Evolutionary conservation across 2,797 vertebrate species (phyloP).

Genomic region (Hyperoplus immaculatus): DNA sequence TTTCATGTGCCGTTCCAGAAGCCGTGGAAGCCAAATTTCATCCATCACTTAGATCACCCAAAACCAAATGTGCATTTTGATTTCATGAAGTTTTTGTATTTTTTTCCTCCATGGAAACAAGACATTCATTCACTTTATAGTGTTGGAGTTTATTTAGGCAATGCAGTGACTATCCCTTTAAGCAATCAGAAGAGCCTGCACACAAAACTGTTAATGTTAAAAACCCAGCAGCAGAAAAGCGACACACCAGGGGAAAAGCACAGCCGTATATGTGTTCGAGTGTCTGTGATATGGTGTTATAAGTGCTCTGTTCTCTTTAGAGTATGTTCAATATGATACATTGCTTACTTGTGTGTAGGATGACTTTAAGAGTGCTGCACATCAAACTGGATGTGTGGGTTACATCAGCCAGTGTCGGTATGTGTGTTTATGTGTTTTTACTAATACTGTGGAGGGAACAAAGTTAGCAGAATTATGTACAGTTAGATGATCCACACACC

Average conservation of each 20-base stretch:
- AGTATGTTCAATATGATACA: constrained; percentile 72
- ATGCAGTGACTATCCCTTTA: constrained; percentile 86
- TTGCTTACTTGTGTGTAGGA: constrained; percentile 60
- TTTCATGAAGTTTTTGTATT: constrained; percentile 23
- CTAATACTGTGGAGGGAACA: constrained; percentile 64
- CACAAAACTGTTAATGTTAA: constrained; percentile 75
- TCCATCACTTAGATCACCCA: constrained; percentile 43
- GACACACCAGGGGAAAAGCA: constrained; percentile 79
- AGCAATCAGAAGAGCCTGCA: constrained; percentile 82
- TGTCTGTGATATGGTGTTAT: constrained; percentile 33
- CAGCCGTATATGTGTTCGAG: constrained; percentile 69
- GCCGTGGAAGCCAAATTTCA: constrained; percentile 68
- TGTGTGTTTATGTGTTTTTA: constrained; percentile 45
- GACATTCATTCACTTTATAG: constrained; percentile 83
- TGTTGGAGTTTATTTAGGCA: constrained; percentile 92
- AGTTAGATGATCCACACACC: constrained; percentile 79
- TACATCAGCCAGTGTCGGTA: constrained; percentile 49
- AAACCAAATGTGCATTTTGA: constrained; percentile 68
- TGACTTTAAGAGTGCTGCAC: constrained; percentile 58
- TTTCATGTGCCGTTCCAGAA: constrained; percentile 76
- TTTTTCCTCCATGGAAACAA: constrained; percentile 56
- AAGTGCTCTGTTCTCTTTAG: constrained; percentile 56
- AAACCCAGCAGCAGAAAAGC: constrained; percentile 81
- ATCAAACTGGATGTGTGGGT: constrained; percentile 54
- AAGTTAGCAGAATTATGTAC: constrained; percentile 76